Evolutionary conservation across 2,888 invertebrate species (phyloP).

Genomic region (Acholoe squamosa): DNA sequence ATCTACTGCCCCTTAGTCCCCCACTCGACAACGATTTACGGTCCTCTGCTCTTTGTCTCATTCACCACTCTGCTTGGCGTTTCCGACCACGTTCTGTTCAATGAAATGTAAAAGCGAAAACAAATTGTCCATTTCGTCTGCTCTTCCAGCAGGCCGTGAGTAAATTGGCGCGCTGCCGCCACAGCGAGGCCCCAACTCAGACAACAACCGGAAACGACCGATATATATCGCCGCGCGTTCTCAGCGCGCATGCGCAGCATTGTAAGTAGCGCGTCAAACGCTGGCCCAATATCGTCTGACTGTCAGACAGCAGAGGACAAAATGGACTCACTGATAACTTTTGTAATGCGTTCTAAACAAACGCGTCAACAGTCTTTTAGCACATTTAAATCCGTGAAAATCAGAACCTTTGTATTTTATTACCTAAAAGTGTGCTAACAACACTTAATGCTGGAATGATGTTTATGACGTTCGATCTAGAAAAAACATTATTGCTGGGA

Average conservation of each 20-base stretch:
- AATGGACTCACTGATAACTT: not conserved
- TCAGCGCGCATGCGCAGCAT: slow-evolving; percentile 19
- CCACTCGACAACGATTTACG: slow-evolving; percentile 25
- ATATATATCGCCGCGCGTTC: slow-evolving; percentile 29
- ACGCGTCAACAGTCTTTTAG: not conserved
- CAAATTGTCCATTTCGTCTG: slow-evolving; percentile 59
- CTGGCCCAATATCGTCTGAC: slow-evolving; percentile 11
- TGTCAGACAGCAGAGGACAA: not conserved
- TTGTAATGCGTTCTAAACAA: not conserved
- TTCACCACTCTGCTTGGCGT: slow-evolving; percentile 9
- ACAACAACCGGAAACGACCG: slow-evolving; percentile 52
- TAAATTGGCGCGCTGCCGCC: slow-evolving; percentile 59
- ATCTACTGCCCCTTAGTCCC: no score
- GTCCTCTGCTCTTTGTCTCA: slow-evolving; percentile 35
- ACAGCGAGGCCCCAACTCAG: slow-evolving; percentile 40
- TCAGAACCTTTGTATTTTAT: no score
- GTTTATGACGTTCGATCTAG: no score
- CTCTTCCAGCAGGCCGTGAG: slow-evolving; percentile 40
- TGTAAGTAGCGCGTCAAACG: slow-evolving; percentile 43
- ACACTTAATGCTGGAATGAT: no score
- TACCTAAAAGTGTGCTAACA: no score
- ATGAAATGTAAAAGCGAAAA: slow-evolving; percentile 62
- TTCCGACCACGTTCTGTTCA: slow-evolving; percentile 48
- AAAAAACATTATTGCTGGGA: no score
- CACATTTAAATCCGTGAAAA: no score